A percentile compares a stretch with the other conserved stretches of the same genome.
Conservation (phyloP, 2,113 vertebrate species). For the Hippopotamus amphibius region DNA sequence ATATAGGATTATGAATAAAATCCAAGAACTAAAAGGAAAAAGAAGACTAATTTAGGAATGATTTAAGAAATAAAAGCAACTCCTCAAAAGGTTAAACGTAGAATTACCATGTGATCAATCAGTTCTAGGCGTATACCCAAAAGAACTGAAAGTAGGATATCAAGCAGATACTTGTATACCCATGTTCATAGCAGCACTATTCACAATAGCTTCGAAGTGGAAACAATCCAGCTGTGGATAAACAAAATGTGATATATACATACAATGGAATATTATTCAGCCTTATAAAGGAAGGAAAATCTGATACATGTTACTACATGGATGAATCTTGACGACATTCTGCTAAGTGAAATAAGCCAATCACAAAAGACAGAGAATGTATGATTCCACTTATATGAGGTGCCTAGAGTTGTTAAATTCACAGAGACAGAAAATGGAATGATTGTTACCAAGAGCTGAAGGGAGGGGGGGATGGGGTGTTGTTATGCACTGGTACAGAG, state of each 20-base stretch:
- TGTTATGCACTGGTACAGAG: neutral
- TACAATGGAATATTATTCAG: neutral
- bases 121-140: neutral
- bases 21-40: neutral
- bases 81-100: neutral
- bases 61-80: neutral
- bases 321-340: neutral
- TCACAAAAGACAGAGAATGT: neutral
- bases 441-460: neutral
- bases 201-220: neutral
- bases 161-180: neutral
- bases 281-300: neutral
- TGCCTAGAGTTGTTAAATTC: neutral
- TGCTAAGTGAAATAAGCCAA: neutral
- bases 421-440: neutral
- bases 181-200: neutral
- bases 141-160: neutral
- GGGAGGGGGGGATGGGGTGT: neutral
- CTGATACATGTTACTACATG: neutral
- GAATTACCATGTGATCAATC: neutral
- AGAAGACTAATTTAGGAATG: neutral
- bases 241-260: neutral
- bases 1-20: neutral
- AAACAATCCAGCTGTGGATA: neutral
- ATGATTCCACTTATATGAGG: neutral